A percentile compares a stretch with the other conserved stretches of the same genome.
phyloP scores from a whole-genome alignment of 2,113 vertebrate genomes.

The Galemys pyrenaicus region DNA sequence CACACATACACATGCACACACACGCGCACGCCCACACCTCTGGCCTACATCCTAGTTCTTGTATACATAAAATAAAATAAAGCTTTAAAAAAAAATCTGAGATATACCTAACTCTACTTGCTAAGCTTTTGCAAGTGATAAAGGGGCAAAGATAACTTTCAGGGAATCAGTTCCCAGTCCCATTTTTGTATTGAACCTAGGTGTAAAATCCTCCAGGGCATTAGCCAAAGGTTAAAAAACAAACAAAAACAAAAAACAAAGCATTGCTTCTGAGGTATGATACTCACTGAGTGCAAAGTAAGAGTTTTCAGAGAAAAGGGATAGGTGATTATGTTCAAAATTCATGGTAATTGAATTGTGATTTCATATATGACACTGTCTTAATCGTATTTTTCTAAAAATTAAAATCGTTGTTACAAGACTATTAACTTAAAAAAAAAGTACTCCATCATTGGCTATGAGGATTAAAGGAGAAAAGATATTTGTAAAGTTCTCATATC shows the following conservation, averaged over 20 bases:
- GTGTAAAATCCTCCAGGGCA: not conserved
- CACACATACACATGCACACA: too few species aligned
- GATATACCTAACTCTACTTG: not conserved
- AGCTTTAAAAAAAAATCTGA: too few species aligned
- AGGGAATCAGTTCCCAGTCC: not conserved
- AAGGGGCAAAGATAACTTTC: not conserved
- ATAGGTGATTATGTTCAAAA: slow-evolving; percentile 23
- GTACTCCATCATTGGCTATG: not conserved
- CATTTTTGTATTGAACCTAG: not conserved
- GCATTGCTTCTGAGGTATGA: not conserved
- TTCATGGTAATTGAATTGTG: not conserved
- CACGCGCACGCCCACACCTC: too few species aligned
- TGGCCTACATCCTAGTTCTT: too few species aligned
- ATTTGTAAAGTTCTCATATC: slow-evolving; percentile 7
- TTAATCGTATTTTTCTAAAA: not conserved
- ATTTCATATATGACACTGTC: not conserved
- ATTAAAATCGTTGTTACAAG: slow-evolving; percentile 10
- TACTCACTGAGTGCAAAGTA: not conserved
- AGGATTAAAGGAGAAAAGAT: not conserved
- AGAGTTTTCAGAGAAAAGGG: not conserved
- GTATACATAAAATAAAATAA: too few species aligned
- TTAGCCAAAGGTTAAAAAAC: not conserved
- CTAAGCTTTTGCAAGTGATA: slow-evolving; percentile 21
- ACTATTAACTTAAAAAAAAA: not conserved
- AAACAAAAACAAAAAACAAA: not conserved